Evolutionary conservation across 2,888 invertebrate species (phyloP), one percentile per base, ranked within the genome.

Genomic region (Plusia festucae): DNA sequence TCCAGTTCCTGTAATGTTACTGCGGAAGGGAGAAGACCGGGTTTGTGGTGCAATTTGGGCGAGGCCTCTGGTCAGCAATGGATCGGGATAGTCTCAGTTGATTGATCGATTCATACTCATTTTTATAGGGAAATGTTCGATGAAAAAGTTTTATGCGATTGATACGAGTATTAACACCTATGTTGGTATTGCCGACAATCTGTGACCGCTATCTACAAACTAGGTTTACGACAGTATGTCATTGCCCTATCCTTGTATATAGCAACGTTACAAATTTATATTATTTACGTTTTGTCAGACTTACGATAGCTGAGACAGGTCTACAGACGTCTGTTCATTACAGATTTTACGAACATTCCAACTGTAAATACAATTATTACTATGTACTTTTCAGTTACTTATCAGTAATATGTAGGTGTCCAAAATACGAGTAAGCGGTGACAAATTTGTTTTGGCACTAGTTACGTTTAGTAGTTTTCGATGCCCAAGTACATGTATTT

Each of bases 401-500:
- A 13, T 1, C 34, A 11, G 11, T 40, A 40, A 40, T n/a, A 40
- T 40, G n/a, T n/a, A n/a, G 2, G 40, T 40, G 40, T 40, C 40
- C 40, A 7, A 40, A 40, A 40, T 30, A 40, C n/a, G 34, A 34
- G n/a, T 6, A 40, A 40, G 40, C 15, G 15, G 34, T 40, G 40
- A 40, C 40, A n/a, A 15, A 40, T 7, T n/a, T n/a, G 40, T n/a
- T 40, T 7, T 40, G 40, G 40, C 40, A 40, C 40, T n/a, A 15
- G n/a, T n/a, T n/a, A 15, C n/a, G 4, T 4, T 6, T 1, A 40
- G n/a, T 40, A 40, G n/a, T 40, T 5, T n/a, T 40, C 40, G n/a
- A 24, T 24, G 7, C 60, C 49, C 65, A 56, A 40, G 56, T 57
- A 54, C 65, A 70, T 65, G 56, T 40, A 58, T 56, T 65, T 58